phyloP scores from a whole-genome alignment of 2,888 invertebrate genomes.

The Rhaphigaster nebulosa region DNA sequence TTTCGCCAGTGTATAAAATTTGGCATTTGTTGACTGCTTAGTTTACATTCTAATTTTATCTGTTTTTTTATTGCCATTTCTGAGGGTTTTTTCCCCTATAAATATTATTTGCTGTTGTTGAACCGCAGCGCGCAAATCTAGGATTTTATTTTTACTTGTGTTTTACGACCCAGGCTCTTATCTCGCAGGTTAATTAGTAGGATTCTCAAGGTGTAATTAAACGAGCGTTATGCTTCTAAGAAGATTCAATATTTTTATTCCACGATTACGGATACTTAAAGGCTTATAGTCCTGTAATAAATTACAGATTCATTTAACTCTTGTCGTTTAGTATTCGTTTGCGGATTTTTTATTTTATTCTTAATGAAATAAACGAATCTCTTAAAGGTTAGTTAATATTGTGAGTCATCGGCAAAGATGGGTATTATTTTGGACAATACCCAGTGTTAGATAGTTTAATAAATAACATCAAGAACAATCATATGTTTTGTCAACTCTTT shows the following conservation, averaged over 20 bases:
- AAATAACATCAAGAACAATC: too few species aligned
- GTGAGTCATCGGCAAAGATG: neutral
- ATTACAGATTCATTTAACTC: neutral
- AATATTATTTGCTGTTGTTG: neutral
- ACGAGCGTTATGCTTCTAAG: constrained; percentile 8
- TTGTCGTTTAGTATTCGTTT: neutral
- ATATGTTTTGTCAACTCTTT: neutral
- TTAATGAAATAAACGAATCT: neutral
- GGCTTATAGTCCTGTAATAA: neutral
- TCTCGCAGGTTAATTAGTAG: neutral
- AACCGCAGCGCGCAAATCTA: neutral
- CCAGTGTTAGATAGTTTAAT: too few species aligned
- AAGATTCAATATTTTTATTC: constrained; percentile 23
- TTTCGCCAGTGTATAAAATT: constrained; percentile 34
- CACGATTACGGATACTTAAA: neutral
- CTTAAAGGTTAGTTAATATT: neutral
- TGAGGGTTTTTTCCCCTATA: neutral
- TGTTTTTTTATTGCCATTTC: neutral
- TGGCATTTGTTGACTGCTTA: constrained; percentile 43
- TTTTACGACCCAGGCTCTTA: neutral
- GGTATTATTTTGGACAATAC: neutral
- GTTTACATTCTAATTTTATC: constrained; percentile 37
- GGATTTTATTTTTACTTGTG: neutral
- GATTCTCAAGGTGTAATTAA: neutral
- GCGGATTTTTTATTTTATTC: neutral